Base-by-base conservation (phyloP, 1,140 invertebrate species). In the Linepithema humile region DNA sequence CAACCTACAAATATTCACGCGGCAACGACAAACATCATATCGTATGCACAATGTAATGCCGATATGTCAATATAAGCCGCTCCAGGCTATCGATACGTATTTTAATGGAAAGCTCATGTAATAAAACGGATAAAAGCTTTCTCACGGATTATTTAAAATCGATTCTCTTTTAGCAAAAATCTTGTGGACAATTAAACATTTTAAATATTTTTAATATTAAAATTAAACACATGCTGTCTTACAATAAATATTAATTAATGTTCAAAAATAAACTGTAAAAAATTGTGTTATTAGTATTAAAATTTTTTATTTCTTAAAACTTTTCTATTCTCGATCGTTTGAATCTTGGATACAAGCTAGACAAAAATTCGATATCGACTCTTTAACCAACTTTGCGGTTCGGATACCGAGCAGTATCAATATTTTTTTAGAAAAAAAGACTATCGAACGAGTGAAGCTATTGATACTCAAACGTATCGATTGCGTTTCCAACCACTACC, bases 401-500 rank as follows among this genome's bases (percentile, higher is more conserved):
- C 38, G 7, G 29, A 40, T 67, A 45, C 45, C 23, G 40, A 67
- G 9, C 43, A 65, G 15, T 48, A 32, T 20, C 32, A 65, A 65
- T 65, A 65, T 35, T 65, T 77, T 43, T 38, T 3, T 2, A 38
- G 3, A 65, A 26, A 65, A 67, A 77, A 48, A 26, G 67, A n/a
- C 20, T 50, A 50, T 48, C 29, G 29, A 32, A 65, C 15, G 12
- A 65, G 43, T 35, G 50, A 65, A 65, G 32, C 40, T 50, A 74
- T 74, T 60, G 53, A 43, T 72, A 55, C 2, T 15, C 23, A 40
- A 74, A 74, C 12, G 20, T 59, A 77, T 77, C 60, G 43, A 65
- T 53, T 75, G 72, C 40, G 17, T 60, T 50, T n/a, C n/a, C 73
- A 65, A 77, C 74, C 43, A 45, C 60, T 9, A 50, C 29, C 74